These are phyloP conservation scores for Caenorhabditis briggsae DNA, from an alignment of 1,140 invertebrate genomes.

Conservation along the genomic window DNA sequence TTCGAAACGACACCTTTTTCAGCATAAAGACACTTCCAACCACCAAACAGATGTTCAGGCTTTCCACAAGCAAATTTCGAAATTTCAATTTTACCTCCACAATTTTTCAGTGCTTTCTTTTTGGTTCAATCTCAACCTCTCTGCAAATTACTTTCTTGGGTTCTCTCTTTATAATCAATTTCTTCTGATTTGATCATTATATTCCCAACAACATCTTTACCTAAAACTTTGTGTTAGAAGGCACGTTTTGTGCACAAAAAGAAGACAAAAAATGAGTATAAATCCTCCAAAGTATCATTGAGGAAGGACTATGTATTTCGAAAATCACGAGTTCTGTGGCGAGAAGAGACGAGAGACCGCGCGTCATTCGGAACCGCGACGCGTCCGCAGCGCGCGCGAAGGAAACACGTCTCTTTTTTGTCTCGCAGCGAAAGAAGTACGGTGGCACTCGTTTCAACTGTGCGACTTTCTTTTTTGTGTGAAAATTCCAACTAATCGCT, in stretches of 20 bases:
- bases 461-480: not conserved
- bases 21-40: too few species aligned
- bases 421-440: not conserved
- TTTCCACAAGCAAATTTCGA: too few species aligned
- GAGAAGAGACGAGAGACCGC: not conserved
- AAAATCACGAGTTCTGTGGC: conserved; percentile 20
- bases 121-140: not conserved
- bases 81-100: not conserved
- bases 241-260: conserved; percentile 1
- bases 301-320: conserved; percentile 21
- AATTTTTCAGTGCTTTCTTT: not conserved
- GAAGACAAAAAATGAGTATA: conserved; percentile 46
- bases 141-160: not conserved
- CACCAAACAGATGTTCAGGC: not conserved
- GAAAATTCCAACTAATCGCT: conserved; percentile 6
- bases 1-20: too few species aligned
- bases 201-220: conserved; percentile 2
- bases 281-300: not conserved
- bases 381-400: not conserved
- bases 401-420: not conserved
- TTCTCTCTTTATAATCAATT: not conserved
- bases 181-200: not conserved
- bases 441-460: conserved; percentile 47
- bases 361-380: not conserved
- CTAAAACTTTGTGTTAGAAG: conserved; percentile 51